phyloP scores from a whole-genome alignment of 2,888 invertebrate genomes.

The Chrysolina americana region DNA sequence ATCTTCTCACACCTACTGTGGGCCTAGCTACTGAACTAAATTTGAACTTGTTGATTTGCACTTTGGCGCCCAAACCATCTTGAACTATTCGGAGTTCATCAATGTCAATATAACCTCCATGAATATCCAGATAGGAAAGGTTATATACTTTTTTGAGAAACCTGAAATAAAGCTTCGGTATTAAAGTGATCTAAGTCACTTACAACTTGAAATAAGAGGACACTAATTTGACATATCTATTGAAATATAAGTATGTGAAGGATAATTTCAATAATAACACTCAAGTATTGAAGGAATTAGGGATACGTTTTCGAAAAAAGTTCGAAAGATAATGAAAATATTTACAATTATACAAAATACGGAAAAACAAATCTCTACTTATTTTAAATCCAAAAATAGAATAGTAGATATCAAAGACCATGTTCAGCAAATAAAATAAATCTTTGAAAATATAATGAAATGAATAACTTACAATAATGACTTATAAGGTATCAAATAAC shows the following conservation, averaged over 20 bases:
- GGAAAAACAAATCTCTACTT: too few species aligned
- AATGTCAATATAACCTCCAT: conserved; percentile 83
- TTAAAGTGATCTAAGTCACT: too few species aligned
- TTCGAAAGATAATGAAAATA: too few species aligned
- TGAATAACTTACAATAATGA: conserved; percentile 77
- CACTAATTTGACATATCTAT: too few species aligned
- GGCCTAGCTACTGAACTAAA: conserved; percentile 92
- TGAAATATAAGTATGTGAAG: too few species aligned
- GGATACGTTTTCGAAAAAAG: too few species aligned
- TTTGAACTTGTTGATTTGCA: conserved; percentile 81
- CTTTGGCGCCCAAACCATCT: conserved; percentile 72
- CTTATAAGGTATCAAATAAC: conserved; percentile 82
- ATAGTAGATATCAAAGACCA: too few species aligned
- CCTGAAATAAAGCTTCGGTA: conserved; percentile 43
- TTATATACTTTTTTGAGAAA: conserved; percentile 74
- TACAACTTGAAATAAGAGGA: not conserved
- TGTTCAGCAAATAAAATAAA: too few species aligned
- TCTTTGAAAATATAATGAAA: not conserved
- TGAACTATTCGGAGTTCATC: conserved; percentile 72
- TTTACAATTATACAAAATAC: too few species aligned
- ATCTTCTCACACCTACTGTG: conserved; percentile 88
- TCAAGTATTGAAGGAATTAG: too few species aligned
- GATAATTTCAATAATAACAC: too few species aligned
- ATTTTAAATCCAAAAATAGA: too few species aligned
- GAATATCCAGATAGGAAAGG: conserved; percentile 84